A percentile compares a stretch with the other conserved stretches of the same genome.
phyloP scores from a whole-genome alignment of 2,888 invertebrate genomes.

The Tipula lateralis region DNA sequence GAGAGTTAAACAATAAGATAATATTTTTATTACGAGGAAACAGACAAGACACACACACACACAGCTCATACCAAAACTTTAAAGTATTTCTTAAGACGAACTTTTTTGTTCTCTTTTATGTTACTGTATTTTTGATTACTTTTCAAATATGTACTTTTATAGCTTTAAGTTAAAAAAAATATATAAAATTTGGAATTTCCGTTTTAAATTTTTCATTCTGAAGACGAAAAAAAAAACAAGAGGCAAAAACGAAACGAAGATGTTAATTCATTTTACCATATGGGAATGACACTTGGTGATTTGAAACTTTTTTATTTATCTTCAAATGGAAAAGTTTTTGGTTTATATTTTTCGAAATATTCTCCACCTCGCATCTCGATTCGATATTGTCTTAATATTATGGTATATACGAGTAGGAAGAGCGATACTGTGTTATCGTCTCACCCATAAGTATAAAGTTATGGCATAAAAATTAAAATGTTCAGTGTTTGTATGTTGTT shows the following conservation, averaged over 20 bases:
- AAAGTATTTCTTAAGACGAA: neutral
- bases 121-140: slow-evolving; percentile 15
- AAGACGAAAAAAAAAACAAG: slow-evolving; percentile 24
- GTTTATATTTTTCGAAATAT: neutral
- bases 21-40: neutral
- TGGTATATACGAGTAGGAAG: neutral
- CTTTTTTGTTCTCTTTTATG: neutral
- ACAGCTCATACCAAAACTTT: neutral
- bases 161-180: neutral
- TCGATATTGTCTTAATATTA: too few species aligned
- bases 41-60: too few species aligned
- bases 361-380: neutral
- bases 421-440: neutral
- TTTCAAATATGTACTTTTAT: slow-evolving; percentile 14
- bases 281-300: slow-evolving; percentile 19
- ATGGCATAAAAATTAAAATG: neutral
- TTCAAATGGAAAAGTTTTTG: neutral
- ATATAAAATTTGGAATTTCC: neutral
- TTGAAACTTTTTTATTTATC: slow-evolving; percentile 8
- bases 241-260: slow-evolving; percentile 3
- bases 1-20: neutral
- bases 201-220: neutral
- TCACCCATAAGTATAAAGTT: neutral
- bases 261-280: slow-evolving; percentile 24
- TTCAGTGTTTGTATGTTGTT: neutral